Evolutionary conservation across 64 coral and sea anemone genomes (phyloP), one percentile per base, ranked within the genome.

Genomic region (Montipora efflorescens): DNA sequence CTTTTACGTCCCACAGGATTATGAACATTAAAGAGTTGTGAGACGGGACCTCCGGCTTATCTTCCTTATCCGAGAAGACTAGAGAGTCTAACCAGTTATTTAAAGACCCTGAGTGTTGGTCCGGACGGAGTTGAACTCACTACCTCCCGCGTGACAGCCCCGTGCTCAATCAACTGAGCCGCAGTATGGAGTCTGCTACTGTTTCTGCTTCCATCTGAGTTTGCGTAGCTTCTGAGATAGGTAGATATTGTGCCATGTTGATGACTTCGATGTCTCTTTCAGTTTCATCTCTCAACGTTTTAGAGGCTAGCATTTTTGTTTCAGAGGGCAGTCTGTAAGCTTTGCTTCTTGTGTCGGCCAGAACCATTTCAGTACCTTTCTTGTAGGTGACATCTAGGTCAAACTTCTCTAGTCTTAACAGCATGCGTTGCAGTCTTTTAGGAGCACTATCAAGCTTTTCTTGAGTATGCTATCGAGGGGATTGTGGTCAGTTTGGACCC

Each of bases 401-500:
- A 87, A 76, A 95, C 48, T 87, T 91, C 58, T 95, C 88, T 20
- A 95, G 61, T 21, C 74, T 44, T 28, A 90, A 58, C 72, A 95
- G 15, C 89, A 95, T 95, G 50, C 76, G 71, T 36, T 95, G 88
- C 1, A 91, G 74, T 13, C 75, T 68, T 48, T 91, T 95, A 9
- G 88, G 88, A 62, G 82, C 82, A 11, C 88, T 87, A 62, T 84
- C 5, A 95, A 48, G 47, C 67, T 85, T 53, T 91, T 87, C 80
- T 87, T 96, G 9, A 93, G 84, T 20, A 90, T 96, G 9, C 91
- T 86, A 11, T 90, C 91, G 0, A 91, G 49, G 8, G 88, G 94
- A 45, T 95, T 95, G 73, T 95, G 88, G 22, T 95, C 93, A 23
- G 88, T 71, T 46, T 87, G 13, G 5, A 95, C 74, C 4, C 51